These are phyloP conservation scores for Athripsodes cinereus DNA, from an alignment of 2,888 invertebrate species.

Conservation along the genomic window DNA sequence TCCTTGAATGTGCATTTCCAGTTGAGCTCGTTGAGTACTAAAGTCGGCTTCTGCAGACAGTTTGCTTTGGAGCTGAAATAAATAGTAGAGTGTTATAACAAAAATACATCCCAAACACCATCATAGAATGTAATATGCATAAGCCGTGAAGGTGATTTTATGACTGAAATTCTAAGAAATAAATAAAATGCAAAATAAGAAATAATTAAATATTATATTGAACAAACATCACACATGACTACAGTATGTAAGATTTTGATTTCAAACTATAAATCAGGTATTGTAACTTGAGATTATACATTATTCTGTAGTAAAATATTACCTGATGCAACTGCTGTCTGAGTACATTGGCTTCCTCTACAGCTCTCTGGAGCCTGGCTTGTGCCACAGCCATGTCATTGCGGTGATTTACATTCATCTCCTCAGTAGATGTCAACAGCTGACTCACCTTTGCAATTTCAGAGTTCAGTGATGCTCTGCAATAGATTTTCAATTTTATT, in stretches of 20 bases:
- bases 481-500: too few relatives aligned
- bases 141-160: too few relatives aligned
- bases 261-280: too few relatives aligned
- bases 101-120: too few relatives aligned
- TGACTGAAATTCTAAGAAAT: too few relatives aligned
- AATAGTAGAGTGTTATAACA: too few relatives aligned
- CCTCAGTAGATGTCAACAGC: conserved; percentile 52
- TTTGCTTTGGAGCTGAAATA: conserved; percentile 51
- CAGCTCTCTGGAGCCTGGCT: conserved; percentile 55
- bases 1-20: conserved; percentile 59
- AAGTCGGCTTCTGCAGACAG: conserved; percentile 47
- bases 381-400: conserved; percentile 59
- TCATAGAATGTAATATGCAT: too few relatives aligned
- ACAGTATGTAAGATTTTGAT: too few relatives aligned
- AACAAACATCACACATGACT: too few relatives aligned
- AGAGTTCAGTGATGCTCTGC: conserved; percentile 54
- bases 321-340: conserved; percentile 54
- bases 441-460: conserved; percentile 56
- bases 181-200: too few relatives aligned
- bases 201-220: too few relatives aligned
- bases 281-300: not conserved
- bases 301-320: not conserved
- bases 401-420: conserved; percentile 46
- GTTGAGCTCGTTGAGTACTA: conserved; percentile 56
- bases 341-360: conserved; percentile 56